These are phyloP conservation scores for Hydractinia echinata DNA, from an alignment of 30 jellyfish, hydroid and myxozoan species.

Conservation along the genomic window DNA sequence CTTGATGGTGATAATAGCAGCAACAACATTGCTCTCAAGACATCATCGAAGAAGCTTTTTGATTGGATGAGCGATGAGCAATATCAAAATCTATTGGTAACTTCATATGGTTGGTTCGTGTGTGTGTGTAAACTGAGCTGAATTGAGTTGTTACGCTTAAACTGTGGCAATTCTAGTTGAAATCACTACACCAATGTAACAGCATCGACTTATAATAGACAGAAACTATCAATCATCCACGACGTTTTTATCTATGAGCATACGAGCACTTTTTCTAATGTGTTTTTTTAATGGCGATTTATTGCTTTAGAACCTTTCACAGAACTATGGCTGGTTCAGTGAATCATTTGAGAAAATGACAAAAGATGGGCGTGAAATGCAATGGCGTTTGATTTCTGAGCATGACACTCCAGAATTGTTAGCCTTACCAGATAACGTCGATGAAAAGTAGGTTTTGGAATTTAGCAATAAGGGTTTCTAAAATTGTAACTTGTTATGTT, in stretches of 20 bases:
- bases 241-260: no score
- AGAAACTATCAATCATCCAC: no score
- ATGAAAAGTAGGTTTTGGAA: slow-evolving; percentile 47
- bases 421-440: slow-evolving; percentile 73
- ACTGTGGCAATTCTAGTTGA: no score
- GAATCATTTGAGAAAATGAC: slow-evolving; percentile 84
- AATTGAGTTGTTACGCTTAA: no score
- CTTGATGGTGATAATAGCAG: slow-evolving; percentile 39
- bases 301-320: slow-evolving; percentile 60
- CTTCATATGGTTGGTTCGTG: background rate
- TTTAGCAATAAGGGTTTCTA: background rate
- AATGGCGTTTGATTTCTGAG: slow-evolving; percentile 91
- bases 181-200: no score
- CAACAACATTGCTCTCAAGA: slow-evolving; percentile 43
- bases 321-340: slow-evolving; percentile 65
- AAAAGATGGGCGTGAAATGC: slow-evolving; percentile 90
- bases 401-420: slow-evolving; percentile 82
- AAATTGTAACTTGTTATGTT: no score
- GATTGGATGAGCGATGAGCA: slow-evolving; percentile 91
- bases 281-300: background rate
- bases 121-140: no score
- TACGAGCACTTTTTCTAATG: background rate
- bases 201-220: no score
- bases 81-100: slow-evolving; percentile 68
- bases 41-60: slow-evolving; percentile 65